phyloP scores from a whole-genome alignment of 2,888 invertebrate species.

The Cosmopolites sordidus region DNA sequence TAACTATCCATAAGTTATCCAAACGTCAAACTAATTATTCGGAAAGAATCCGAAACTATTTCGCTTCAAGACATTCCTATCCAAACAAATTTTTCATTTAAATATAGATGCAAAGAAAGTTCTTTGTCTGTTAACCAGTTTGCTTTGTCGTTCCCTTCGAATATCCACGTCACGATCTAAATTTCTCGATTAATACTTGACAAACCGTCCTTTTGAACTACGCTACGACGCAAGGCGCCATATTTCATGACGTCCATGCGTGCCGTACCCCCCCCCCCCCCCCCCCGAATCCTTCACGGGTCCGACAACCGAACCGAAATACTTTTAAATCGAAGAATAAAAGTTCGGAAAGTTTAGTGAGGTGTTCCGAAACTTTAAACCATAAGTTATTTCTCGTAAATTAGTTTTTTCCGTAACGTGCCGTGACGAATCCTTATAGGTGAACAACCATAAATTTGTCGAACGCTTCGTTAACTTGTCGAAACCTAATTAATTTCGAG shows the following conservation, averaged over 20 bases:
- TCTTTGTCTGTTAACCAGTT: not conserved
- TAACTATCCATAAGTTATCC: no score
- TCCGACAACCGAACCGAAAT: not conserved
- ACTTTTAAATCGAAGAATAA: not conserved
- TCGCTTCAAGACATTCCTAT: not conserved
- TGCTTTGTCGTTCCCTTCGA: not conserved
- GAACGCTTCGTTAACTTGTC: constrained; percentile 13
- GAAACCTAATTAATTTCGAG: constrained; percentile 18
- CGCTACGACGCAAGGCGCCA: not conserved
- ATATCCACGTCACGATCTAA: not conserved
- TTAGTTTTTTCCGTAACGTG: constrained; percentile 13
- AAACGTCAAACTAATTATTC: not conserved
- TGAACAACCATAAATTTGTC: constrained; percentile 15
- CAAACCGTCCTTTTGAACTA: constrained; percentile 1
- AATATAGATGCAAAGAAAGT: not conserved
- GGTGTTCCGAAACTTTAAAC: constrained; percentile 13
- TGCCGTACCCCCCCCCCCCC: not conserved
- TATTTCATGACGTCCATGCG: not conserved
- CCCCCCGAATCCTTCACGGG: no score
- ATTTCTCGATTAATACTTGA: constrained; percentile 8
- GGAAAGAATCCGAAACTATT: not conserved
- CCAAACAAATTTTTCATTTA: constrained; percentile 1
- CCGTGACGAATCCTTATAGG: constrained; percentile 16
- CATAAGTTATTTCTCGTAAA: constrained; percentile 17
- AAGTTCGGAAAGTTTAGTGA: constrained; percentile 14